Evolutionary conservation across 2,888 invertebrate genomes (phyloP), one percentile per base, ranked within the genome.

Genomic region (Oasisia sp.): DNA sequence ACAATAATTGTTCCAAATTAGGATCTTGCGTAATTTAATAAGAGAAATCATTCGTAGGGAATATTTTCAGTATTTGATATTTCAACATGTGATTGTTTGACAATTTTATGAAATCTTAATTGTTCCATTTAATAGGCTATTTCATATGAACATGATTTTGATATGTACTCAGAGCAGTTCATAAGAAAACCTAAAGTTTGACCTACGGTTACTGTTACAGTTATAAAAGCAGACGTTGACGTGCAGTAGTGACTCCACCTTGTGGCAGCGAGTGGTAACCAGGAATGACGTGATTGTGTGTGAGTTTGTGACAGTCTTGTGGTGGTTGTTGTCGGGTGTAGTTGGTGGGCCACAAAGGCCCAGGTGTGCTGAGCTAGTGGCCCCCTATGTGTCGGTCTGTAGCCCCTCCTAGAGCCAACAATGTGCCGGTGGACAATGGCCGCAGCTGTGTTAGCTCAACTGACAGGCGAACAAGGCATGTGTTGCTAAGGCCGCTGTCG

Each of bases 371-470:
- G n/a, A 27, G 74, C 27, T 74, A 7, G 27, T 27, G 74, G n/a
- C 27, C 74, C 74, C 74, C 50, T 50, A 14, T 50, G 50, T 50
- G 50, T 14, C 14, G 9, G 50, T 50, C 12, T 50, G 50, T 50
- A 50, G 50, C 50, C 50, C 74, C 74, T 74, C 74, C 14, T 74
- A n/a, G 74, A 27, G 74, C 1, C 74, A 19, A 74, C 74, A 74
- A 19, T 74, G 74, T n/a, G 74, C 1, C 27, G 3, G 7, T 27
- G n/a, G 74, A 74, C 74, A 74, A 74, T 74, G 74, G 74, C 27
- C 27, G n/a, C 74, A 74, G 74, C 74, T 74, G 74, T 74, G 74
- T 74, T 74, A 74, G 74, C n/a, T 74, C n/a, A 74, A 74, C 27
- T 74, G 74, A 74, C 74, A 74, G 74, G 74, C 27, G 74, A 74